Percentiles rank a stretch among this genome's conserved stretches.
Conservation (phyloP, 2,888 invertebrate species). For the Rhingia rostrata region DNA sequence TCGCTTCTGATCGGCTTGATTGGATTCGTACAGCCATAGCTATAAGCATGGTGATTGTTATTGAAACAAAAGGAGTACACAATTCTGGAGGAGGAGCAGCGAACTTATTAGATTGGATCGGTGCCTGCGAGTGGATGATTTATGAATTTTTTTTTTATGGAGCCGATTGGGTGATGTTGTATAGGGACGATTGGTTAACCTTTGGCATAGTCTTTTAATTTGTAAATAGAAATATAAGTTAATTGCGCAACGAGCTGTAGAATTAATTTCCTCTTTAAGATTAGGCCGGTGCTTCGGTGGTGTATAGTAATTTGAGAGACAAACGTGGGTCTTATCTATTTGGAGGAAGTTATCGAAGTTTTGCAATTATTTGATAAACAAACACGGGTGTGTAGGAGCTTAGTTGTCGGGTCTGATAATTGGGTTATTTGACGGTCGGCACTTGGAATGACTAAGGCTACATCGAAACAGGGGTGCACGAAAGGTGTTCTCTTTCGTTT, state of each 20-base stretch:
- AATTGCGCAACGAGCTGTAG: slow-evolving; percentile 1
- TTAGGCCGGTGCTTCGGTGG: not conserved
- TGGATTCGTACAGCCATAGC: not conserved
- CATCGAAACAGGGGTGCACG: too few relatives aligned
- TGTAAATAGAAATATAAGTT: not conserved
- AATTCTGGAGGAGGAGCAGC: slow-evolving; percentile 24
- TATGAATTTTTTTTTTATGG: slow-evolving; percentile 4
- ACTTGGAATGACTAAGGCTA: too few relatives aligned
- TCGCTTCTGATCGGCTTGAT: not conserved
- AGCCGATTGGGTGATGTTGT: too few relatives aligned
- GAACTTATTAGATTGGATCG: slow-evolving; percentile 27
- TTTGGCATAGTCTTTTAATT: slow-evolving; percentile 7
- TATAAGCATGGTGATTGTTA: too few relatives aligned
- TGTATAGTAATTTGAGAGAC: not conserved
- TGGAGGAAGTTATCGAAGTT: not conserved
- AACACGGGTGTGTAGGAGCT: too few relatives aligned
- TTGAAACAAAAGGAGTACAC: not conserved
- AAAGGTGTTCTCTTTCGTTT: too few relatives aligned
- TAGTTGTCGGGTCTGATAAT: too few relatives aligned
- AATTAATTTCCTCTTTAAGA: slow-evolving; percentile 22
- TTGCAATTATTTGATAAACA: not conserved
- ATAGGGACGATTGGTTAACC: slow-evolving; percentile 20
- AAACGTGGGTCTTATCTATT: too few relatives aligned
- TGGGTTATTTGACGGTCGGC: too few relatives aligned
- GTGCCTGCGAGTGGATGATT: not conserved